phyloP scores from a whole-genome alignment of 2,113 vertebrate species.

The Sander vitreus region DNA sequence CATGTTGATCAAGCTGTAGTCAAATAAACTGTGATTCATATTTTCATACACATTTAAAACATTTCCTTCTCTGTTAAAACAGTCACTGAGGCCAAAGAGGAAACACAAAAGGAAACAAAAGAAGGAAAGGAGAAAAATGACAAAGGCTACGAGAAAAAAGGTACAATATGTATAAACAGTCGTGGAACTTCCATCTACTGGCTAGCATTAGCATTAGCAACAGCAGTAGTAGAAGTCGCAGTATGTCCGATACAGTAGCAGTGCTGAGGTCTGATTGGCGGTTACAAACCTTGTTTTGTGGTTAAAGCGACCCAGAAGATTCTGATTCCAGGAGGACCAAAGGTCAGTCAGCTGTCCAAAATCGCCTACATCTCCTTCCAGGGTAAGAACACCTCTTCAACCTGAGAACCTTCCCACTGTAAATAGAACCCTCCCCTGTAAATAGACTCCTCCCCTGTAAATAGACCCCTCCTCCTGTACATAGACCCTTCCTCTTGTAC shows the following conservation, averaged over 20 bases:
- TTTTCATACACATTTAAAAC: not conserved
- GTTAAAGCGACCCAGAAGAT: slow-evolving; percentile 86
- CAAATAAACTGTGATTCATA: not conserved
- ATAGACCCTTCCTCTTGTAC: too few species aligned
- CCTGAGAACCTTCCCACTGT: not conserved
- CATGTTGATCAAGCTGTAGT: not conserved
- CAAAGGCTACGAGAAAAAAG: slow-evolving; percentile 79
- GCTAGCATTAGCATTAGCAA: not conserved
- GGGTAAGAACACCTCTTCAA: slow-evolving; percentile 85
- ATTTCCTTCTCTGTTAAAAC: slow-evolving; percentile 17
- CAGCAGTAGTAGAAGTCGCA: not conserved
- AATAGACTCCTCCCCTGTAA: too few species aligned
- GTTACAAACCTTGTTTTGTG: slow-evolving; percentile 65
- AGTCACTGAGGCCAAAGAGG: slow-evolving; percentile 51
- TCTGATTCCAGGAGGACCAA: slow-evolving; percentile 88
- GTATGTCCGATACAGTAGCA: not conserved
- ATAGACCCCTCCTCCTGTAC: too few species aligned
- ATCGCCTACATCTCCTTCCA: slow-evolving; percentile 85
- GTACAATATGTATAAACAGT: slow-evolving; percentile 48
- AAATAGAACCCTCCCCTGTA: not conserved
- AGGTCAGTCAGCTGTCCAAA: slow-evolving; percentile 85
- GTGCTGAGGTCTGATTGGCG: slow-evolving; percentile 2
- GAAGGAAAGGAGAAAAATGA: slow-evolving; percentile 57
- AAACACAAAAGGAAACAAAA: not conserved
- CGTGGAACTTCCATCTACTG: not conserved